Conservation (phyloP, 2,888 invertebrate genomes). For the Pachymerium ferrugineum region DNA sequence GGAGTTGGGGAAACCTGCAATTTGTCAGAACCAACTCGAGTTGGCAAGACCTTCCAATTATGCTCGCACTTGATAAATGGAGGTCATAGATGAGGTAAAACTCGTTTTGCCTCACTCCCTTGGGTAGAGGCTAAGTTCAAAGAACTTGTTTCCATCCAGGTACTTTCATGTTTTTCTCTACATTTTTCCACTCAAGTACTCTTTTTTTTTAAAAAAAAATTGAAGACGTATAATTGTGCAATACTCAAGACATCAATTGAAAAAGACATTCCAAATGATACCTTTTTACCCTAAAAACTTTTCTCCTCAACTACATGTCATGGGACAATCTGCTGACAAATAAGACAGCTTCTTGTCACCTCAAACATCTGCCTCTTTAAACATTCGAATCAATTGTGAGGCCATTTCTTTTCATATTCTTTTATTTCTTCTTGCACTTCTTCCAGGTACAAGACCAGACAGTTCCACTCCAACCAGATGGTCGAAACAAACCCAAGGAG, state of each 20-base stretch:
- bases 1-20: slow-evolving; percentile 25
- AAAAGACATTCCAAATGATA: slow-evolving; percentile 24
- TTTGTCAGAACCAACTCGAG: slow-evolving; percentile 27
- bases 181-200: slow-evolving; percentile 20
- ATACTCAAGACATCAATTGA: slow-evolving; percentile 19
- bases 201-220: not conserved
- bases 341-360: slow-evolving; percentile 22
- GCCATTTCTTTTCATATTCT: slow-evolving; percentile 1
- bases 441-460: slow-evolving; percentile 26
- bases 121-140: slow-evolving; percentile 27
- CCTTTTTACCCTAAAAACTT: not conserved
- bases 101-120: slow-evolving; percentile 20
- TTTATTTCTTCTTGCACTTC: slow-evolving; percentile 8
- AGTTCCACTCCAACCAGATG: slow-evolving; percentile 25
- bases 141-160: slow-evolving; percentile 24
- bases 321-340: slow-evolving; percentile 1
- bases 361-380: slow-evolving; percentile 21
- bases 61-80: slow-evolving; percentile 25
- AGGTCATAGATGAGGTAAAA: slow-evolving; percentile 24
- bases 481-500: slow-evolving; percentile 22
- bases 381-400: slow-evolving; percentile 9
- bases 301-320: not conserved
- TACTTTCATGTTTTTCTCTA: slow-evolving; percentile 20
- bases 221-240: not conserved
- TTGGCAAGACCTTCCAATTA: slow-evolving; percentile 27